Evolutionary conservation across 2,113 vertebrate genomes (phyloP), one percentile per base, ranked within the genome.

Genomic region (Carettochelys insculpta): DNA sequence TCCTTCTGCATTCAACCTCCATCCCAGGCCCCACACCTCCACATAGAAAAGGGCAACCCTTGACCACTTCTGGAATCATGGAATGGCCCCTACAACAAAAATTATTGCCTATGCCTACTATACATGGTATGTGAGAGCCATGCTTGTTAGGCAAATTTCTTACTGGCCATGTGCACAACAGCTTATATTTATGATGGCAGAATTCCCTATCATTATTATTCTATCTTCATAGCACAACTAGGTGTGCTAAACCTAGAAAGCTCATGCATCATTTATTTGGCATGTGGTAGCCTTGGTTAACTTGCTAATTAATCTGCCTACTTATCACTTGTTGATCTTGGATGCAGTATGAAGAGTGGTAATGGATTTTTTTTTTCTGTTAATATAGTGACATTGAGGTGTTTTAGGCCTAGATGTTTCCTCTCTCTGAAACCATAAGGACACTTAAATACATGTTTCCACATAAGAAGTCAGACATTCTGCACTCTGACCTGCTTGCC

Each of bases 251-350:
- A 84, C 6, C 8, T 83, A 41, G 47, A 89, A 86, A 85, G 31
- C 52, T 3, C 4, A 0, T 1, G 50, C 25, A 71, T 11, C 2
- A 20, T 48, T 87, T 17, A 1, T 10, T 13, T 17, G 14, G 71
- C n/a, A 52, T 12, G 54, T 80, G n/a, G 77, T 6, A 13, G 27
- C 4, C 24, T 90, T 68, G 71, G 2, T 73, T 75, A 77, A 38
- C 38, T 54, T 82, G 80, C 13, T 47, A 73, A 2, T 75, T 77
- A 13, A 81, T 51, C 27, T 65, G 0, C 22, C n/a, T 83, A 85
- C 86, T 11, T 41, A 5, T 25, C n/a, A 73, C 6, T 16, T 75
- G 7, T 14, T 86, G 25, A 14, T 1, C 3, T 56, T 43, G 41
- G 20, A 16, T 48, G 31, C 0, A 13, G 1, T 51, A 71, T n/a